These are phyloP conservation scores for Chinchilla lanigera DNA, from an alignment of 2,113 vertebrate genomes.

Conservation along the genomic window DNA sequence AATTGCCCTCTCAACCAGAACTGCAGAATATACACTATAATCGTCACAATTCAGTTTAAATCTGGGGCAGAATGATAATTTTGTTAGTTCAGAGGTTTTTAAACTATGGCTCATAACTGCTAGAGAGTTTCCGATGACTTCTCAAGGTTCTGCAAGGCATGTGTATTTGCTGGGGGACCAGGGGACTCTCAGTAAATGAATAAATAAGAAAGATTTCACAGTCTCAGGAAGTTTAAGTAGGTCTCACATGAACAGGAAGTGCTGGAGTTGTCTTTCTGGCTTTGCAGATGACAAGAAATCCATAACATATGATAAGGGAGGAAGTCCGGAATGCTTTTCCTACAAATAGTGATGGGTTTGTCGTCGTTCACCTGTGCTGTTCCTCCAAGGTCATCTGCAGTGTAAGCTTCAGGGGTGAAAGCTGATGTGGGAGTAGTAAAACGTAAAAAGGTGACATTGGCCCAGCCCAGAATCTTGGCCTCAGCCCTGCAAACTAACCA, in stretches of 20 bases:
- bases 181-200: conserved; percentile 55
- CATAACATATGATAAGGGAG: background rate
- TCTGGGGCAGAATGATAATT: conserved; percentile 80
- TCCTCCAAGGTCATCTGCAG: background rate
- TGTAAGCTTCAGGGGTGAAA: background rate
- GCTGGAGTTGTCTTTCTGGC: conserved; percentile 55
- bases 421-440: background rate
- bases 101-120: conserved; percentile 71
- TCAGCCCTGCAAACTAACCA: background rate
- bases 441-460: background rate
- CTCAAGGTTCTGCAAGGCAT: conserved; percentile 42
- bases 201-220: conserved; percentile 63
- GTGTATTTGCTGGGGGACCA: conserved; percentile 69
- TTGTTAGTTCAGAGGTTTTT: conserved; percentile 76
- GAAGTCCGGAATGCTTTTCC: background rate
- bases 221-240: conserved; percentile 69
- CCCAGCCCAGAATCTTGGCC: background rate
- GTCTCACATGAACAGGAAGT: conserved; percentile 57
- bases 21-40: conserved; percentile 58
- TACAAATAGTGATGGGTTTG: background rate
- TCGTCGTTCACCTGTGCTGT: background rate
- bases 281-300: conserved; percentile 41
- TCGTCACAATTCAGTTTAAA: conserved; percentile 71
- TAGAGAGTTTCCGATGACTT: conserved; percentile 62
- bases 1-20: conserved; percentile 79